Base-by-base conservation (phyloP, 2,113 vertebrate genomes). In the Euleptes europaea region DNA sequence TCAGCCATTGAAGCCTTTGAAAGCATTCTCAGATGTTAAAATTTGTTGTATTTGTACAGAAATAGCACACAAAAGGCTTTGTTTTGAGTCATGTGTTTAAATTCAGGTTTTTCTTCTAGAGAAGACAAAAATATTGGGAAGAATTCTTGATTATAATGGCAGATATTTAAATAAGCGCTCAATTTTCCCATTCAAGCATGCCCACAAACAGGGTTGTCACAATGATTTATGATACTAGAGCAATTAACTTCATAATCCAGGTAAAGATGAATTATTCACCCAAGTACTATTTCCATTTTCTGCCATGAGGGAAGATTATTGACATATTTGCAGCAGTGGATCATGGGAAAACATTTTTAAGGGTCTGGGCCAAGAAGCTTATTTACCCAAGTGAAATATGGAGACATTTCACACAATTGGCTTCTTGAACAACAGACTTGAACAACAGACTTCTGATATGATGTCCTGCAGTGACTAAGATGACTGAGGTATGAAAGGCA, bases 401-500 rank as follows among this genome's bases (percentile, higher is more conserved):
- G 5, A 78, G 3, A 40, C 21, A 78, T 81, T 84, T 66, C 44
- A 66, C 6, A 57, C 1, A 67, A 85, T 60, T 33, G 79, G 14
- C n/a, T 38, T 47, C 1, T 84, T 9, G 63, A 57, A 82, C 78
- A 79, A 49, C 7, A 82, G 38, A 2, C 66, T 88, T 88, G n/a
- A n/a, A n/a, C n/a, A n/a, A n/a, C n/a, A n/a, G n/a, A n/a, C n/a
- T n/a, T n/a, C 0, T 0, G 66, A 35, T 87, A 79, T 54, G 26
- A 42, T 78, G 0, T 60, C 84, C 73, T 72, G 65, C 78, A 69
- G 9, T 76, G 88, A 78, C 7, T 74, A 78, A 87, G 21, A 44
- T 90, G 71, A 74, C 38, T 80, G 82, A 35, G 15, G 14, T 69
- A 84, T 73, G 67, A 85, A 89, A n/a, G n/a, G n/a, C n/a, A n/a